These are phyloP conservation scores for Nannobrachium achirus DNA, from an alignment of 2,113 vertebrate genomes.

Conservation along the genomic window DNA sequence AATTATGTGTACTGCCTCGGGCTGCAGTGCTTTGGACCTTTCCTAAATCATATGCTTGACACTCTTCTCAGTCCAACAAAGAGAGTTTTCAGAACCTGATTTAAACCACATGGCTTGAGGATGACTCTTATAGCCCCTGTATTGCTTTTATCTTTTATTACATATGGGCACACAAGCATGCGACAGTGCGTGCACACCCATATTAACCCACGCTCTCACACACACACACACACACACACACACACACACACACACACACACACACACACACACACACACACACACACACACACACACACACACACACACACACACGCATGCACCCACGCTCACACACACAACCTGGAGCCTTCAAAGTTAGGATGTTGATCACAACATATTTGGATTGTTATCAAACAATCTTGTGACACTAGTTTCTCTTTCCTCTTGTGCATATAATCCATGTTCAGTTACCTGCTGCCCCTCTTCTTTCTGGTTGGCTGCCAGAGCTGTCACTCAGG, in stretches of 20 bases:
- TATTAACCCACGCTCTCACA: not conserved
- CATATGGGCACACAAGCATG: slow-evolving; percentile 11
- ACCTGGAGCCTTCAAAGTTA: slow-evolving; percentile 6
- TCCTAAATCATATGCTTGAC: slow-evolving; percentile 1
- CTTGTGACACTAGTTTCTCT: not conserved
- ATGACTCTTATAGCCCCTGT: slow-evolving; percentile 6
- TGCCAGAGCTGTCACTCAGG: slow-evolving; percentile 7
- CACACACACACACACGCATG: not conserved
- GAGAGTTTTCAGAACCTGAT: slow-evolving; percentile 39
- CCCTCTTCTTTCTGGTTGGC: not conserved
- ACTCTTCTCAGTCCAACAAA: slow-evolving; percentile 25
- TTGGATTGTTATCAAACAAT: slow-evolving; percentile 22
- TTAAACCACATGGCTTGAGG: slow-evolving; percentile 33
- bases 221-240: not conserved
- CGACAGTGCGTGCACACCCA: no score
- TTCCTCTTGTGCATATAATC: no score
- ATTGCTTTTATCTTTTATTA: slow-evolving; percentile 30
- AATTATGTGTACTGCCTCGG: slow-evolving; percentile 4
- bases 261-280: not conserved
- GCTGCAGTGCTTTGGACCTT: not conserved
- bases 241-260: not conserved
- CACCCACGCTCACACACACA: no score
- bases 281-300: no score
- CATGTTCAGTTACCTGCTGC: no score
- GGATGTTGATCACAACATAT: slow-evolving; percentile 19